Conservation (phyloP, 1,140 invertebrate species). For the Maconellicoccus hirsutus region DNA sequence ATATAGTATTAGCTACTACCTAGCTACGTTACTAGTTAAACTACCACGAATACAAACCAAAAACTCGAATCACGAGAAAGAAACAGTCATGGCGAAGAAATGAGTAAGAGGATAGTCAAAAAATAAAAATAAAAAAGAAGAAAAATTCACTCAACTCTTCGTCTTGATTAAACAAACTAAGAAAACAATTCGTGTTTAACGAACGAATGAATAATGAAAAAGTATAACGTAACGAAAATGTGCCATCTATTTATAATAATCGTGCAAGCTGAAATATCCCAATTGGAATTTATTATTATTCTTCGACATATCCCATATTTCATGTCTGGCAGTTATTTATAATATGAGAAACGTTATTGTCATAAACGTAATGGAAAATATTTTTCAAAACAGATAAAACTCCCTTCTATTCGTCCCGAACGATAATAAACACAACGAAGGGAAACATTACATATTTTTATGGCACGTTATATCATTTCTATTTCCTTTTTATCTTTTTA, state of each 20-base stretch:
- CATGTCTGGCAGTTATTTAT: conserved; percentile 17
- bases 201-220: conserved; percentile 7
- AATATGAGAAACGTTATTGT: conserved; percentile 20
- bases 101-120: not conserved
- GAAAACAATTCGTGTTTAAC: not conserved
- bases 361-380: conserved; percentile 17
- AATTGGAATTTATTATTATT: conserved; percentile 18
- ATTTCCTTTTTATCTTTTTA: conserved; percentile 25
- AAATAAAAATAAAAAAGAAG: not conserved
- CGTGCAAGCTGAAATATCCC: conserved; percentile 18
- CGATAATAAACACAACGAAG: conserved; percentile 16
- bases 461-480: conserved; percentile 25
- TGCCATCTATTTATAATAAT: conserved; percentile 16
- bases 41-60: not conserved
- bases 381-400: conserved; percentile 17
- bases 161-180: not conserved
- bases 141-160: no score
- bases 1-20: no score
- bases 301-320: conserved; percentile 17
- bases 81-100: not conserved
- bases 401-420: conserved; percentile 20
- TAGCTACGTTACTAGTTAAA: not conserved
- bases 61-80: no score
- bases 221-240: conserved; percentile 2
- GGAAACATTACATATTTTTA: conserved; percentile 25